These are phyloP conservation scores for Orthosia incerta DNA, from an alignment of 2,888 invertebrate genomes.

Conservation along the genomic window DNA sequence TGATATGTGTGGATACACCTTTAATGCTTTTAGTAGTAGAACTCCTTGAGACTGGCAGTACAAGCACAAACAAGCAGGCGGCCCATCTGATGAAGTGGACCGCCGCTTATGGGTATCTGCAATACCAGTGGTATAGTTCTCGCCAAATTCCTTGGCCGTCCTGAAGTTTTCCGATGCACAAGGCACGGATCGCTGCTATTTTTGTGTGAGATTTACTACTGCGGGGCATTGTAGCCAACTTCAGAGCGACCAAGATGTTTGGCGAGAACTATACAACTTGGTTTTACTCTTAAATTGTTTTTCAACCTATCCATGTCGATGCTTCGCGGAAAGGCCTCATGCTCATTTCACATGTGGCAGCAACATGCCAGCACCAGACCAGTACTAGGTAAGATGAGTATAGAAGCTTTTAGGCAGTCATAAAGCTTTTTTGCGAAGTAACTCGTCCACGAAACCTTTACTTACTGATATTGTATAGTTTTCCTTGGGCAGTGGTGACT, in stretches of 20 bases:
- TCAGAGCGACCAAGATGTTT: no score
- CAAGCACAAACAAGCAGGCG: neutral
- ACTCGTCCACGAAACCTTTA: neutral
- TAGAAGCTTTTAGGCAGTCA: neutral
- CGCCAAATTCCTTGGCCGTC: no score
- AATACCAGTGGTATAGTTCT: no score
- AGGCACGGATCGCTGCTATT: no score
- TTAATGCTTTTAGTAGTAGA: neutral
- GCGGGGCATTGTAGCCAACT: no score
- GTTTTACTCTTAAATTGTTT: no score
- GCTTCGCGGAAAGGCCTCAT: neutral
- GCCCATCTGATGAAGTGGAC: neutral
- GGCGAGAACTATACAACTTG: no score
- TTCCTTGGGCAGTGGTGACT: no score
- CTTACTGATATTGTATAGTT: no score
- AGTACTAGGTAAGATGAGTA: neutral
- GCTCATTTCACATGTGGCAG: neutral
- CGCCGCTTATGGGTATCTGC: neutral
- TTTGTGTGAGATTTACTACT: no score
- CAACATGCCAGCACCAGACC: neutral
- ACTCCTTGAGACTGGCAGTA: neutral
- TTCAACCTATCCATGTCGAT: neutral
- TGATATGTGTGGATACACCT: no score
- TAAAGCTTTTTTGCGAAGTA: neutral
- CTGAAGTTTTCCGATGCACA: no score